Base-by-base conservation (phyloP, 92 coral and sea anemone species). In the Blastomussa wellsi region DNA sequence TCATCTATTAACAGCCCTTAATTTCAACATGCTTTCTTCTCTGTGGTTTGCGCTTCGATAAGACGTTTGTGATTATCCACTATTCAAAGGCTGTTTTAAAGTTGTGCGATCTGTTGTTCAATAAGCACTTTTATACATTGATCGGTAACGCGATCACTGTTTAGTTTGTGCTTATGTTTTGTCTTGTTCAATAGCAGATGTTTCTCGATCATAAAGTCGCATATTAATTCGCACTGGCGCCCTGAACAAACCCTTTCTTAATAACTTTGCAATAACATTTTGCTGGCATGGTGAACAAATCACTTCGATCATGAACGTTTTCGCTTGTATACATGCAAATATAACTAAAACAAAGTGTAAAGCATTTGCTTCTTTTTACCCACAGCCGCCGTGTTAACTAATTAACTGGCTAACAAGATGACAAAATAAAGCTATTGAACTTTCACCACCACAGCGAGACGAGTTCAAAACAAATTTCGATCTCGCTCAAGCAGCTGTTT, bases 131-230 rank as follows among this genome's bases (percentile, higher is more conserved):
- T 37, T 24, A 22, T 70, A 36, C 48, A 38, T 28, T 70, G 69
- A 68, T 14, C 20, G 29, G 35, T 53, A 44, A 26, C 32, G 16
- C 35, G 26, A 16, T 37, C 75, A 49, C 70, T 22, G 36, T 51
- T 82, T 52, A 24, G 53, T 53, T 22, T 7, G 79, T 31, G 55
- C 16, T 32, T 44, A 67, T 70, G 69, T 28, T 71, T 71, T 70
- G 86, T 82, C 53, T 49, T 7, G 36, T 51, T 37, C 38, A 52
- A 51, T 38, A 52, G 52, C 78, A 71, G 69, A 70, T 22, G 55
- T 47, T 67, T 44, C 28, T 41, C 20, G 28, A 48, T 8, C 38
- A 33, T 10, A 12, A 47, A 68, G 48, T 67, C 7, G 17, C 55
- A 62, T 26, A 41, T 44, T 55, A 77, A 52, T 35, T 31, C 38